These are phyloP conservation scores for Scylla paramamosain DNA, from an alignment of 1,140 invertebrate genomes.

Conservation along the genomic window DNA sequence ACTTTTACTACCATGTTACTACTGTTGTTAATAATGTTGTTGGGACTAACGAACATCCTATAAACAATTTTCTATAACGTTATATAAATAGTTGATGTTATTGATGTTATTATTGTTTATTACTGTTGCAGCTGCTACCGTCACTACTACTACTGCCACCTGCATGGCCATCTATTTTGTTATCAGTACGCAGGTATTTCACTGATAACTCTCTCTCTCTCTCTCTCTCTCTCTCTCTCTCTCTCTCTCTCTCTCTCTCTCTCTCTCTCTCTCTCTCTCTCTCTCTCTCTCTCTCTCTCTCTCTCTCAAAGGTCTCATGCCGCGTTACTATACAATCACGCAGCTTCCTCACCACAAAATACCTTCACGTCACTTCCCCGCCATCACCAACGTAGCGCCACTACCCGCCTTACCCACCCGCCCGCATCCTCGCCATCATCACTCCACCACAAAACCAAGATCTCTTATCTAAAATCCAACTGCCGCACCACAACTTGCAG, in stretches of 20 bases:
- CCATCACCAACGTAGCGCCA: slow-evolving; percentile 6
- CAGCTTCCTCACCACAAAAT: not conserved
- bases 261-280: slow-evolving; percentile 52
- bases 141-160: too few species aligned
- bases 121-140: too few species aligned
- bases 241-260: slow-evolving; percentile 43
- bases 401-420: too few species aligned
- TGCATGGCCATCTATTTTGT: too few species aligned
- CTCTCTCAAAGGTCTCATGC: slow-evolving; percentile 14
- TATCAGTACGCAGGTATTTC: too few species aligned
- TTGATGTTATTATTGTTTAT: too few species aligned
- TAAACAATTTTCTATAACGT: too few species aligned
- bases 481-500: not conserved
- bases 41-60: too few species aligned
- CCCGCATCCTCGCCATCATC: slow-evolving; percentile 26
- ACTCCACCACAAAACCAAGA: not conserved
- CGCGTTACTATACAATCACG: not conserved
- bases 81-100: too few species aligned
- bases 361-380: not conserved
- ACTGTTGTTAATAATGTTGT: too few species aligned
- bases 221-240: slow-evolving; percentile 41
- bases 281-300: slow-evolving; percentile 56
- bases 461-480: not conserved
- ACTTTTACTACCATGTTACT: too few species aligned
- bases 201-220: not conserved